Percentiles rank a stretch among this genome's conserved stretches.
Conservation (phyloP, 2,113 vertebrate genomes). For the Grammomys surdaster region DNA sequence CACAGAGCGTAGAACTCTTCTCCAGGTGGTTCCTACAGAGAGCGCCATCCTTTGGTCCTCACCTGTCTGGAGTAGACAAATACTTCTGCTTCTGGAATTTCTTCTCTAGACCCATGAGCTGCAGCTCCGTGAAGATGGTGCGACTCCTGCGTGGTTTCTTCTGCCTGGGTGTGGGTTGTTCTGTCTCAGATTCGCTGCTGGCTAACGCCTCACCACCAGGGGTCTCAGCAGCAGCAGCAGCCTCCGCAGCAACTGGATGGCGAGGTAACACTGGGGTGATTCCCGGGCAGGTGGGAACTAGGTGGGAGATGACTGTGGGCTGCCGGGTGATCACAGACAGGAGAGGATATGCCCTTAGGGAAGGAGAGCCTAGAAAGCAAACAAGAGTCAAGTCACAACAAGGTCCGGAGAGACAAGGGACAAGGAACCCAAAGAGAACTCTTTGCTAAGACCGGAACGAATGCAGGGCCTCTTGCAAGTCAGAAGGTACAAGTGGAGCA, state of each 20-base stretch:
- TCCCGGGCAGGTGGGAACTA: slow-evolving; percentile 85
- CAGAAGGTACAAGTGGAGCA: not conserved
- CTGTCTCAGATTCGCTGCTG: slow-evolving; percentile 96
- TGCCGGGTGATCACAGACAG: slow-evolving; percentile 95
- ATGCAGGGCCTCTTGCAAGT: not conserved
- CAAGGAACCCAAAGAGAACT: not conserved
- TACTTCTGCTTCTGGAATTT: slow-evolving; percentile 99
- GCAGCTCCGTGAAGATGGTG: slow-evolving; percentile 98
- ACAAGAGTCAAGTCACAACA: not conserved
- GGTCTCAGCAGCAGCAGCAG: slow-evolving; percentile 80
- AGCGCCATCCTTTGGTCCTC: slow-evolving; percentile 24
- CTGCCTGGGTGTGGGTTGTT: slow-evolving; percentile 89
- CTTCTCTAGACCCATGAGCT: slow-evolving; percentile 99
- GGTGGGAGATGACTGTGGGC: slow-evolving; percentile 89
- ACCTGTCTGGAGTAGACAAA: slow-evolving; percentile 98
- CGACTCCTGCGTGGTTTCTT: slow-evolving; percentile 97
- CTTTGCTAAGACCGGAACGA: not conserved
- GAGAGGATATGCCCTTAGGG: slow-evolving; percentile 93
- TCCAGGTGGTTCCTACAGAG: not conserved
- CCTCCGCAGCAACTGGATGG: slow-evolving; percentile 81
- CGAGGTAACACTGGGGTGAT: slow-evolving; percentile 77
- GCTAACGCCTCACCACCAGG: slow-evolving; percentile 88
- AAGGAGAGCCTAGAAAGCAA: slow-evolving; percentile 89
- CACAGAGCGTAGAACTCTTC: not conserved
- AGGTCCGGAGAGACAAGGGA: not conserved